Evolutionary conservation across 2,113 vertebrate species (phyloP), one percentile per base, ranked within the genome.

Genomic region (Cathartes aura): DNA sequence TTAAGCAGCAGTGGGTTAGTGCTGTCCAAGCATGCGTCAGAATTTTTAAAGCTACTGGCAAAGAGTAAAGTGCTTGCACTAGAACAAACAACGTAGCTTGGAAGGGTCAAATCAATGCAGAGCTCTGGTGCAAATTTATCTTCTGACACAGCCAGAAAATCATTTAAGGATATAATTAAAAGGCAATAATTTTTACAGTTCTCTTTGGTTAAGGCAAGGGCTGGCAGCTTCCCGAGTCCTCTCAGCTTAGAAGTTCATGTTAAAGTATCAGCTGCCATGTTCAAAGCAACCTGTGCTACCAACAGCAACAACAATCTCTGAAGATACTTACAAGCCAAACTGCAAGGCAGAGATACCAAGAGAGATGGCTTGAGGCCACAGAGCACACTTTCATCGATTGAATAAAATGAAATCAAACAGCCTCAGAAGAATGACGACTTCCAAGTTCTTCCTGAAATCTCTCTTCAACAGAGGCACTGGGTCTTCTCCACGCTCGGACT

Each of bases 381-480:
- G 1, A 89, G 53, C 48, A 70, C 59, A 29, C 79, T 56, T 91
- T 43, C 74, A 45, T 80, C 68, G 85, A 27, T 7, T 36, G 63
- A 92, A 43, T 24, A 87, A 75, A 64, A 58, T 0, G 11, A 73
- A 70, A 79, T 68, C 40, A 71, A 78, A 80, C 14, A 58, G 68
- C 78, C 58, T 66, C 64, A 56, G 58, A 89, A 82, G 74, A 63
- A 88, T 7, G 23, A 73, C 0, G 3, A 3, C 50, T 80, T 86
- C 30, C 34, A 60, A 72, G 29, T 27, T 91, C 40, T 80, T 78
- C 67, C 53, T 22, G 14, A 92, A 87, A 13, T 42, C 18, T 76
- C 38, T 79, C 68, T 71, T 99, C 97, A 99, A 19, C 99, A 99
- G 1, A 94, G 85, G 89, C 99, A 99, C 74, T 87, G 95, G 85